Conservation (phyloP, 2,888 invertebrate species). For the Ferdinandea cuprea region DNA sequence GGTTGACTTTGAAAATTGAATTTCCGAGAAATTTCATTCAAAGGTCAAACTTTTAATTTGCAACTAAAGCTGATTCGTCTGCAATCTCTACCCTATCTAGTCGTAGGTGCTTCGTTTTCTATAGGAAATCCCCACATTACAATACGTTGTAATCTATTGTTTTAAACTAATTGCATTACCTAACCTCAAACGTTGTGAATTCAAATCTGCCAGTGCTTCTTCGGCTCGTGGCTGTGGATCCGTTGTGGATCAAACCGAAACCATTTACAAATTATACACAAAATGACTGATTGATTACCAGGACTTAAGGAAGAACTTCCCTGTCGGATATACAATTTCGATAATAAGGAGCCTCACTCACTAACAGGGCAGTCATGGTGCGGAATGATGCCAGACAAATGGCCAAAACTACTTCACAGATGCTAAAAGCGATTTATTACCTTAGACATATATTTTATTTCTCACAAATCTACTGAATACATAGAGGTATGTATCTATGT, state of each 20-base stretch:
- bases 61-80: slow-evolving; percentile 10
- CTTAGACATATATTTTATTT: slow-evolving; percentile 42
- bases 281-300: slow-evolving; percentile 68
- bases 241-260: slow-evolving; percentile 29
- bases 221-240: background rate
- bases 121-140: background rate
- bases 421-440: slow-evolving; percentile 61
- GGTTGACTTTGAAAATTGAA: slow-evolving; percentile 26
- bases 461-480: no score
- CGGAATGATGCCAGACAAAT: slow-evolving; percentile 48
- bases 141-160: slow-evolving; percentile 59
- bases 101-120: background rate
- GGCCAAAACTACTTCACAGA: slow-evolving; percentile 55
- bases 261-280: slow-evolving; percentile 64
- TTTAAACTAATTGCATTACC: slow-evolving; percentile 66
- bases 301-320: slow-evolving; percentile 39
- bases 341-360: slow-evolving; percentile 34
- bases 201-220: slow-evolving; percentile 10
- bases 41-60: slow-evolving; percentile 23
- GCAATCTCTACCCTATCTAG: no score
- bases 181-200: slow-evolving; percentile 52
- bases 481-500: slow-evolving; percentile 5
- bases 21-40: slow-evolving; percentile 29
- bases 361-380: background rate
- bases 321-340: slow-evolving; percentile 20